A percentile compares a stretch with the other conserved stretches of the same genome.
These are phyloP conservation scores for Hippocampus comes DNA, from an alignment of 2,113 vertebrate genomes.

Conservation along the genomic window DNA sequence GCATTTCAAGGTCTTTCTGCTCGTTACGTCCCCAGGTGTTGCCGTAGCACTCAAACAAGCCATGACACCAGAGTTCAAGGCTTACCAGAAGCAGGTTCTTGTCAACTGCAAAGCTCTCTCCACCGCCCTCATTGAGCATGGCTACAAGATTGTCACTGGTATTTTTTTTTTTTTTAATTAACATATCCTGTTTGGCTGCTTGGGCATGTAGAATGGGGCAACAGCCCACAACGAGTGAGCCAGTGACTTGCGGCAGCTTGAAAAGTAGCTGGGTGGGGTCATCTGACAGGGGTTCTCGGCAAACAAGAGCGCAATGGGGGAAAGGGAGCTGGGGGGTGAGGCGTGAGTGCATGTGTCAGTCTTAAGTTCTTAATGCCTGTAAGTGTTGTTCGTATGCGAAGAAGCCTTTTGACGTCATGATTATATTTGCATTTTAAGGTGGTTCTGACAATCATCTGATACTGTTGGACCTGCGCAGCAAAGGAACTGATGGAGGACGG, in stretches of 20 bases:
- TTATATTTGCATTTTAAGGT: constrained; percentile 69
- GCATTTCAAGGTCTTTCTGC: background rate
- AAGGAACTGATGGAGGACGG: constrained; percentile 85
- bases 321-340: constrained; percentile 39
- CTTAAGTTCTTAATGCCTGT: too few relatives aligned
- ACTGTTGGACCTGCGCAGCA: constrained; percentile 85
- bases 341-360: too few relatives aligned
- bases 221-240: too few relatives aligned
- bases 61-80: constrained; percentile 85
- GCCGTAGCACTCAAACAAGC: constrained; percentile 90
- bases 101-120: constrained; percentile 83
- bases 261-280: too few relatives aligned
- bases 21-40: constrained; percentile 72
- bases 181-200: too few relatives aligned
- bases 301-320: too few relatives aligned
- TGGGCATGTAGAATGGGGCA: background rate
- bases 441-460: constrained; percentile 96
- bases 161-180: background rate
- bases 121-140: constrained; percentile 68
- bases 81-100: constrained; percentile 87
- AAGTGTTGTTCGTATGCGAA: background rate
- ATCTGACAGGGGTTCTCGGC: too few relatives aligned
- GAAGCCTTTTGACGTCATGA: background rate
- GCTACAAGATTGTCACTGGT: constrained; percentile 92
- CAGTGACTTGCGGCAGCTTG: too few relatives aligned